phyloP scores from a whole-genome alignment of 2,113 vertebrate species.

The Platycercus adscitus region DNA sequence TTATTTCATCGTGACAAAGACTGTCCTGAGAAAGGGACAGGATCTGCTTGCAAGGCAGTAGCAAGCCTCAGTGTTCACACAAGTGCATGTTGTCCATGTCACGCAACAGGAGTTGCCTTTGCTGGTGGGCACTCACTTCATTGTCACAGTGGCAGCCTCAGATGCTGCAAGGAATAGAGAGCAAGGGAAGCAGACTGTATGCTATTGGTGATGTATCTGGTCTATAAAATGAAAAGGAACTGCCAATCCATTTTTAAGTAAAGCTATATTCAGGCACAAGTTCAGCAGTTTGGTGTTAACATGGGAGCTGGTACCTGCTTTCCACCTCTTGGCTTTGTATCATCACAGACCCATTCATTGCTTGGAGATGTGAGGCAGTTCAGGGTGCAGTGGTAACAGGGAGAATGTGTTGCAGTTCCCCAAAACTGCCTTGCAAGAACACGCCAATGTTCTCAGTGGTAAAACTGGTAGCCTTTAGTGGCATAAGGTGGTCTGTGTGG shows the following conservation, averaged over 20 bases:
- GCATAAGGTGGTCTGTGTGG: background rate
- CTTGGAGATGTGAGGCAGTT: background rate
- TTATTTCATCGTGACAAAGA: background rate
- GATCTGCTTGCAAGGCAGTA: background rate
- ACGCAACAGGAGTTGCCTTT: background rate
- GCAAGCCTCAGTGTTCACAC: background rate
- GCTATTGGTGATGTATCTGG: background rate
- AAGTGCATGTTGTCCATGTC: accelerated
- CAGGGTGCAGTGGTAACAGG: background rate
- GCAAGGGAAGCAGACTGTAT: background rate
- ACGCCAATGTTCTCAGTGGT: background rate
- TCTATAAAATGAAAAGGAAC: background rate
- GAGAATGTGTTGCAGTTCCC: background rate
- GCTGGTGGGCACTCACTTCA: background rate
- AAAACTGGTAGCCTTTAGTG: background rate
- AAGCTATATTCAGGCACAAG: background rate
- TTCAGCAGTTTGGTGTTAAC: background rate
- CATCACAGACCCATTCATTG: background rate
- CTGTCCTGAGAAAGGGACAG: background rate
- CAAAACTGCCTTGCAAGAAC: background rate
- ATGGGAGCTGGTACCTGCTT: background rate
- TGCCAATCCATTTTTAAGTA: background rate
- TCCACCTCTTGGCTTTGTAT: background rate
- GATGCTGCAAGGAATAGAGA: background rate
- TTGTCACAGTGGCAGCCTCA: background rate